Evolutionary conservation across 2,888 invertebrate genomes (phyloP), one percentile per base, ranked within the genome.

Genomic region (Nudaria mundana): DNA sequence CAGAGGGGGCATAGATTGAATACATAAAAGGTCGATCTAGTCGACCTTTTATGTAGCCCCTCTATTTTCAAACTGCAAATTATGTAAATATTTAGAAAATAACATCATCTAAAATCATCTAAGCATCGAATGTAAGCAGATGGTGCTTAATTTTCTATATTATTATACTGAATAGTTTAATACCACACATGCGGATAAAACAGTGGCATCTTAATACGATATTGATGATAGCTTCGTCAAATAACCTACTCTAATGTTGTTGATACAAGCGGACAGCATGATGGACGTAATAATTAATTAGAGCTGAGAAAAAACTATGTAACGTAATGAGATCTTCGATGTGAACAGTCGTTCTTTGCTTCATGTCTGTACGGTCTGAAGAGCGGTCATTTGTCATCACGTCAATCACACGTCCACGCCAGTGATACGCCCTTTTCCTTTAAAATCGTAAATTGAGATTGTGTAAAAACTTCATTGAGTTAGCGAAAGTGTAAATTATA

Each of bases 331-430:
- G 56, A 45, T 56, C 30, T 50, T 36, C 22, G 47, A 52, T 41
- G 38, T 32, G 46, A 42, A 52, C 31, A 31, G 37, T 14, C 49
- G 40, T 47, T 48, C 41, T 51, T 52, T 34, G 28, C 40, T 34
- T 33, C 30, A 26, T 52, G 50, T 48, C 57, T 76, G 68, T 62
- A 58, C 53, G 56, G 63, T 11, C 56, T 55, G 76, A 67, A 65
- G 56, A 40, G 38, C 47, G 68, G 63, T 77, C 80, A 80, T 85
- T 83, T 81, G 81, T 85, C 84, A 80, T 74, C 71, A 57, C 66
- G 79, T 79, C 84, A 78, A 68, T 77, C 76, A 66, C 62, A 46
- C 63, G 80, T 81, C 83, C 74, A 70, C 78, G 73, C 66, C 63
- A 57, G 52, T 72, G 71, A 67, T 73, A 77, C 83, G 78, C 82